These are phyloP conservation scores for Luperina nickerlii DNA, from an alignment of 2,888 invertebrate species.

Conservation along the genomic window DNA sequence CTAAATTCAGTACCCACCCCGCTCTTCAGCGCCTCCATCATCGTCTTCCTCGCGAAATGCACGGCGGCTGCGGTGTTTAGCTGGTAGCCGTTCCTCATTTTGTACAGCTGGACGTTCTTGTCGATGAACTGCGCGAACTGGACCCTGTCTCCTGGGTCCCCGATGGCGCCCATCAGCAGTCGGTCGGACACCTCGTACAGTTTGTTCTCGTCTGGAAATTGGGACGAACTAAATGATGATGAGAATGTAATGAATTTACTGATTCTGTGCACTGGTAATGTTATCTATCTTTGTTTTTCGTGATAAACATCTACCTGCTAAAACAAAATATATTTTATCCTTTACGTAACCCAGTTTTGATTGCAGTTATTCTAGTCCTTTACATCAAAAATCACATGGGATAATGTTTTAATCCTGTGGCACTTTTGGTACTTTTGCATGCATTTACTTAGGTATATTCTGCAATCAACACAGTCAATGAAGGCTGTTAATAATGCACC, in stretches of 20 bases:
- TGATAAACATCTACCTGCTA: no score
- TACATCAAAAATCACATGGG: no score
- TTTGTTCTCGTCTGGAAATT: slow-evolving; percentile 95
- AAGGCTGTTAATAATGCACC: background rate
- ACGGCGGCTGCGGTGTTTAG: slow-evolving; percentile 96
- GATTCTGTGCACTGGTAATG: no score
- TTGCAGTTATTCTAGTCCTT: no score
- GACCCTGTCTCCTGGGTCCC: slow-evolving; percentile 97
- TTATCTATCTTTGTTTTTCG: no score
- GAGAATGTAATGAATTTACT: background rate
- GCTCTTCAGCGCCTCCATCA: slow-evolving; percentile 96
- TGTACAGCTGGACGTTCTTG: slow-evolving; percentile 98
- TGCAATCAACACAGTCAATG: background rate
- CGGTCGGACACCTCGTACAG: slow-evolving; percentile 95
- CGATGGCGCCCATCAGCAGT: slow-evolving; percentile 96
- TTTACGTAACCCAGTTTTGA: no score
- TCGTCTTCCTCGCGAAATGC: slow-evolving; percentile 96
- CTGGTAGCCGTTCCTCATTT: slow-evolving; percentile 98
- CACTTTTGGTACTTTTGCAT: no score
- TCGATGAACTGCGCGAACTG: slow-evolving; percentile 98
- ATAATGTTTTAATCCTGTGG: no score
- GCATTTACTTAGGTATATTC: no score
- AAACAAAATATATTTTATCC: no score
- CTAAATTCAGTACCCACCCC: slow-evolving; percentile 83
- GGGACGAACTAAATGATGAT: background rate